Evolutionary conservation across 2,113 vertebrate genomes (phyloP).

Genomic region (Bothrops jararaca): DNA sequence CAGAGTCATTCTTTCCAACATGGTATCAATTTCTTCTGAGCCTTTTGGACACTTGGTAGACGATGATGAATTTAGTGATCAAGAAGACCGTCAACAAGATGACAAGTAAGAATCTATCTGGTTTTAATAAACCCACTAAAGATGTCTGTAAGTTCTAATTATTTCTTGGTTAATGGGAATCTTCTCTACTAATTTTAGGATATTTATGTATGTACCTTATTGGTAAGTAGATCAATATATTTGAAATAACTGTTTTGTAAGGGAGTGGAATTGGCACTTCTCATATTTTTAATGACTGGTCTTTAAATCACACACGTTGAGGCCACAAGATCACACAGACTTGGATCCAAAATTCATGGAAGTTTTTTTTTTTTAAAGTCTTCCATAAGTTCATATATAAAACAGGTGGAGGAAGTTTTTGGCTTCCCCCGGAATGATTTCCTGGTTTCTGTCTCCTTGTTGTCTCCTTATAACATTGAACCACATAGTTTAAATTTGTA

Average conservation of each 20-base stretch:
- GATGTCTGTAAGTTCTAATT: neutral
- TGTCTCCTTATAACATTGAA: neutral
- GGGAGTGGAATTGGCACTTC: neutral
- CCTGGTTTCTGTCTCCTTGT: neutral
- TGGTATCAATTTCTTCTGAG: slow-evolving; percentile 99
- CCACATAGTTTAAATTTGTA: neutral
- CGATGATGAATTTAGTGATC: slow-evolving; percentile 92
- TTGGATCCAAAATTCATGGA: neutral
- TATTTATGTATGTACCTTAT: slow-evolving; percentile 48
- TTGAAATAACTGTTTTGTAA: neutral
- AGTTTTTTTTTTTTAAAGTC: neutral
- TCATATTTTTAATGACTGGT: neutral
- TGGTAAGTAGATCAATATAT: slow-evolving; percentile 35
- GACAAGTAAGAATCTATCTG: slow-evolving; percentile 80
- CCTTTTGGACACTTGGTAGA: slow-evolving; percentile 96
- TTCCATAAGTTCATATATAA: slow-evolving; percentile 5
- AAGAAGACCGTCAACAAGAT: slow-evolving; percentile 85
- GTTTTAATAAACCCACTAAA: slow-evolving; percentile 8
- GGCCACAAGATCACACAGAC: slow-evolving; percentile 8
- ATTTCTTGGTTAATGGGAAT: neutral
- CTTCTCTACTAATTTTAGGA: slow-evolving; percentile 36
- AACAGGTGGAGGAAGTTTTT: neutral
- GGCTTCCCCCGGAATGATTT: neutral
- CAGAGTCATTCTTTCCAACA: slow-evolving; percentile 96
- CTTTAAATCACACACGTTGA: neutral